Conservation (phyloP, 2,888 invertebrate genomes). For the Steromphala cineraria region DNA sequence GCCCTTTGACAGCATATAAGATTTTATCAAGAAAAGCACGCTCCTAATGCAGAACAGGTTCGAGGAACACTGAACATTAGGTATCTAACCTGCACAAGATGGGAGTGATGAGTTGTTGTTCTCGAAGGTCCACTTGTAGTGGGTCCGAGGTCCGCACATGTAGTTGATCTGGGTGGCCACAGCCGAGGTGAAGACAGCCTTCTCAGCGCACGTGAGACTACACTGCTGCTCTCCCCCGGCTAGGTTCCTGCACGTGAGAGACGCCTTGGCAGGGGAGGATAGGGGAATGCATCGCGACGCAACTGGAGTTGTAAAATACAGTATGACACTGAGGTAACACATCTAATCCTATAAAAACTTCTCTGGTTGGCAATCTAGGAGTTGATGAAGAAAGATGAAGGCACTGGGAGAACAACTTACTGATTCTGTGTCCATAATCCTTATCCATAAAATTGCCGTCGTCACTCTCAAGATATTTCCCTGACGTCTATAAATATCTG, state of each 20-base stretch:
- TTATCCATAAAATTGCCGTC: too few relatives aligned
- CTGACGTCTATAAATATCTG: too few relatives aligned
- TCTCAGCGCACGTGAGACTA: conserved; percentile 49
- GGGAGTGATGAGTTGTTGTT: conserved; percentile 58
- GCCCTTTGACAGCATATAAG: too few relatives aligned
- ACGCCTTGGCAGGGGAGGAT: conserved; percentile 56
- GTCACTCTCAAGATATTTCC: too few relatives aligned
- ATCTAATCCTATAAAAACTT: too few relatives aligned
- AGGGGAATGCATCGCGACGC: conserved; percentile 48
- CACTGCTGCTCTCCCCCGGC: conserved; percentile 57
- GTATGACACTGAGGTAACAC: too few relatives aligned
- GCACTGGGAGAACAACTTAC: too few relatives aligned
- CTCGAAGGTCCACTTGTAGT: conserved; percentile 66
- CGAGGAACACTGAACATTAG: neutral
- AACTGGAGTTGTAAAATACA: conserved; percentile 28
- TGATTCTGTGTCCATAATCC: too few relatives aligned
- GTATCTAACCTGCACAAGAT: conserved; percentile 67
- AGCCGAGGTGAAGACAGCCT: conserved; percentile 47
- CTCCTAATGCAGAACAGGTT: too few relatives aligned
- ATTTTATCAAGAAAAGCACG: too few relatives aligned
- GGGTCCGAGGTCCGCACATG: conserved; percentile 63
- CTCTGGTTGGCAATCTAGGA: too few relatives aligned
- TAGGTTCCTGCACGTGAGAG: conserved; percentile 49
- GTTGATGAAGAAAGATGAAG: too few relatives aligned
- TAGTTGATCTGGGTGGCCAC: neutral